Conservation (phyloP, 2,797 vertebrate genomes). For the Fringilla coelebs region DNA sequence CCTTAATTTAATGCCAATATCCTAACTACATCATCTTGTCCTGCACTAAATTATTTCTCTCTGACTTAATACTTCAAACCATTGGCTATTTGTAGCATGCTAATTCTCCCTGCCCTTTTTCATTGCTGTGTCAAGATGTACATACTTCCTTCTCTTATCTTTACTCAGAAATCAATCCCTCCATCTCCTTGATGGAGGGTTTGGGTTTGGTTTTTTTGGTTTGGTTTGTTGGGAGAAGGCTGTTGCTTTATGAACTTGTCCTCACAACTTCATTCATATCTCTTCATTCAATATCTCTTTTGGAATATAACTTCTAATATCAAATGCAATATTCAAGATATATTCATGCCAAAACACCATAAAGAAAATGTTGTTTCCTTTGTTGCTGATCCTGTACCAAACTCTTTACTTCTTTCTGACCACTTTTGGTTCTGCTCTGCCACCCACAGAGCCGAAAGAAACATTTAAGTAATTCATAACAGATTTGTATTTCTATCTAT, state of each 20-base stretch:
- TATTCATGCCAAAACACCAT: background rate
- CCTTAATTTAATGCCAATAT: background rate
- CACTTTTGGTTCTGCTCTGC: background rate
- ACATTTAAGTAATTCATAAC: background rate
- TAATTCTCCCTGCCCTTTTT: background rate
- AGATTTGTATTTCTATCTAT: background rate
- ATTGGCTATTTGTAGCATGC: background rate
- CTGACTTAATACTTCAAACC: background rate
- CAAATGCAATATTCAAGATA: background rate
- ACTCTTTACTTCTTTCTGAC: background rate
- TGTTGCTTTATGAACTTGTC: background rate
- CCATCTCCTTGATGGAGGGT: background rate
- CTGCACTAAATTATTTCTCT: background rate
- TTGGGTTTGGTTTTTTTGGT: background rate
- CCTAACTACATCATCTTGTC: background rate
- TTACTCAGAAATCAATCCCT: background rate
- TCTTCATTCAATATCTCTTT: background rate
- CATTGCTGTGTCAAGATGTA: background rate
- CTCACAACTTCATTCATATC: background rate
- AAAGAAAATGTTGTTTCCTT: background rate
- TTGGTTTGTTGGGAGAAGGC: fast-evolving
- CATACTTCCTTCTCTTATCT: background rate
- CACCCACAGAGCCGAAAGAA: background rate
- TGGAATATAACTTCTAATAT: background rate
- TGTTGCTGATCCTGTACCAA: background rate